phyloP scores from a whole-genome alignment of 2,113 vertebrate species.

The Probosciger aterrimus region DNA sequence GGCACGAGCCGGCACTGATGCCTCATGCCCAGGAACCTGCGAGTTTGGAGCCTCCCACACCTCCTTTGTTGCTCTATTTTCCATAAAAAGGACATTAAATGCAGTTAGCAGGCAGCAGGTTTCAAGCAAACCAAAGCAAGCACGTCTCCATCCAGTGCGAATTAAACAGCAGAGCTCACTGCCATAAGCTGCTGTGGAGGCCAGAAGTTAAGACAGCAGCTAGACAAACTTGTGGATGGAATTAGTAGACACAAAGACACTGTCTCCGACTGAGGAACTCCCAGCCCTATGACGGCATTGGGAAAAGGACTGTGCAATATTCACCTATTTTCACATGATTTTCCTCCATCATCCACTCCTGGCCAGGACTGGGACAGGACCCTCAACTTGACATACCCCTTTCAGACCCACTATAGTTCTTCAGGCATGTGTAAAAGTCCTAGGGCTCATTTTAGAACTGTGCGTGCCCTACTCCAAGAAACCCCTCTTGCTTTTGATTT shows the following conservation, averaged over 20 bases:
- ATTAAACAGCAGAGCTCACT: not conserved
- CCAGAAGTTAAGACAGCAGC: not conserved
- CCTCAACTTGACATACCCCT: not conserved
- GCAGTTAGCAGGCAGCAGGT: not conserved
- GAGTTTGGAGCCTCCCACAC: not conserved
- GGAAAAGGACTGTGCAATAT: not conserved
- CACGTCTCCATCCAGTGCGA: not conserved
- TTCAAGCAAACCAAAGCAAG: not conserved
- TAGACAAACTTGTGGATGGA: not conserved
- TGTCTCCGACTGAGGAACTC: not conserved
- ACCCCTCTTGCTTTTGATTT: not conserved
- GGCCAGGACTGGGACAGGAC: not conserved
- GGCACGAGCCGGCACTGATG: fast-evolving
- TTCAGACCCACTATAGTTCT: not conserved
- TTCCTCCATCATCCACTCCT: not conserved
- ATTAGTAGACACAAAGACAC: not conserved
- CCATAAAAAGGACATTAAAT: not conserved
- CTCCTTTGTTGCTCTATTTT: not conserved
- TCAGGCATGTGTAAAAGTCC: not conserved
- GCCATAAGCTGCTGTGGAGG: not conserved
- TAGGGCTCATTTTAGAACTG: not conserved
- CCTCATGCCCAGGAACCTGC: fast-evolving
- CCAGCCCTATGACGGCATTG: not conserved
- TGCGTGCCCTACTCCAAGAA: not conserved
- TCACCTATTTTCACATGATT: not conserved